phyloP scores from a whole-genome alignment of 2,113 vertebrate genomes.

The Gallinago paraguaiae region DNA sequence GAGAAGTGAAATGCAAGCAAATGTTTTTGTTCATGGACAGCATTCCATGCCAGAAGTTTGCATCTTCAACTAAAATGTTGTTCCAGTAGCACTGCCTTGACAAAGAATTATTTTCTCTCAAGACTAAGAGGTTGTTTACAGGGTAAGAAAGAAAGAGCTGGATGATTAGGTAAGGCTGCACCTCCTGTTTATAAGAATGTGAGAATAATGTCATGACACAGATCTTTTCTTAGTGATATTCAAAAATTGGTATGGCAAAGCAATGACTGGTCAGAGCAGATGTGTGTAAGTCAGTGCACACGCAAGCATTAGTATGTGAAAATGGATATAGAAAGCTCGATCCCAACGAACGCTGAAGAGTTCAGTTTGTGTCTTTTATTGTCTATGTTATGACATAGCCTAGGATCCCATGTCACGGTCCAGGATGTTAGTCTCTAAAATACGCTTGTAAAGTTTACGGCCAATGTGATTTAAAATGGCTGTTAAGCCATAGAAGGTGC shows the following conservation, averaged over 20 bases:
- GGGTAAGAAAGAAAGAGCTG: neutral
- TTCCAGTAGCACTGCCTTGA: neutral
- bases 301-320: neutral
- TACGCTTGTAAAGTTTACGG: neutral
- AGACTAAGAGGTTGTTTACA: neutral
- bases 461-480: conserved; percentile 43
- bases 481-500: neutral
- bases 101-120: neutral
- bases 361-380: neutral
- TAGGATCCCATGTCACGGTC: neutral
- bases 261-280: neutral
- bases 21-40: neutral
- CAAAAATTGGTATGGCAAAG: neutral
- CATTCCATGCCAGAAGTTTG: neutral
- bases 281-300: neutral
- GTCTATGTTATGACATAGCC: neutral
- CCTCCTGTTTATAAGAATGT: neutral
- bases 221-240: neutral
- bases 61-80: neutral
- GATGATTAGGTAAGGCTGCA: neutral
- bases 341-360: neutral
- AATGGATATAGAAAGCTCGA: neutral
- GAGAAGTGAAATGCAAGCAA: neutral
- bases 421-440: neutral
- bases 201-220: neutral